Evolutionary conservation across 2,113 vertebrate species (phyloP).

Genomic region (Sorex araneus): DNA sequence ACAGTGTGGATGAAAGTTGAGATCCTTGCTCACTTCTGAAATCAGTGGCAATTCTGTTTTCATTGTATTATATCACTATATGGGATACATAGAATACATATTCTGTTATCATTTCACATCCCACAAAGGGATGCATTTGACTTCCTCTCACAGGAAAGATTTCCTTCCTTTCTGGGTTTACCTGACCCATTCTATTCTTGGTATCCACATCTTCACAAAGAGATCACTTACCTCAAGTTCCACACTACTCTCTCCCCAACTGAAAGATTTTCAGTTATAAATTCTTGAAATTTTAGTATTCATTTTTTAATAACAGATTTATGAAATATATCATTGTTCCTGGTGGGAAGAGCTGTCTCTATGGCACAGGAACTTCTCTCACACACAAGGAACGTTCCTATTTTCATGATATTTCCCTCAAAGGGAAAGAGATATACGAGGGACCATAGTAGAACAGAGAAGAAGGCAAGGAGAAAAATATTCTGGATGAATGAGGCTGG

Average conservation of each 20-base stretch:
- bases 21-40: background rate
- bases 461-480: constrained; percentile 44
- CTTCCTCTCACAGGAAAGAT: background rate
- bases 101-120: too few species aligned
- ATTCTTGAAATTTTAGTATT: background rate
- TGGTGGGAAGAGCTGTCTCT: background rate
- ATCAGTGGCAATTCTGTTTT: too few species aligned
- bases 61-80: too few species aligned
- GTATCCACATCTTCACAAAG: background rate
- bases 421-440: background rate
- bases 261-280: background rate
- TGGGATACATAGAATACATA: too few species aligned
- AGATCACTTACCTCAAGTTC: background rate
- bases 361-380: background rate
- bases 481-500: constrained; percentile 13
- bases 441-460: constrained; percentile 66
- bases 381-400: background rate
- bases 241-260: background rate
- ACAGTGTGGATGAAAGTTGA: background rate
- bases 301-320: background rate
- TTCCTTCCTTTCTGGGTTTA: background rate
- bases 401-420: background rate
- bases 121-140: background rate
- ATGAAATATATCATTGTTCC: background rate
- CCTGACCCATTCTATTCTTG: too few species aligned